Conservation (phyloP, 2,797 vertebrate species). For the Sylvilagus floridanus region DNA sequence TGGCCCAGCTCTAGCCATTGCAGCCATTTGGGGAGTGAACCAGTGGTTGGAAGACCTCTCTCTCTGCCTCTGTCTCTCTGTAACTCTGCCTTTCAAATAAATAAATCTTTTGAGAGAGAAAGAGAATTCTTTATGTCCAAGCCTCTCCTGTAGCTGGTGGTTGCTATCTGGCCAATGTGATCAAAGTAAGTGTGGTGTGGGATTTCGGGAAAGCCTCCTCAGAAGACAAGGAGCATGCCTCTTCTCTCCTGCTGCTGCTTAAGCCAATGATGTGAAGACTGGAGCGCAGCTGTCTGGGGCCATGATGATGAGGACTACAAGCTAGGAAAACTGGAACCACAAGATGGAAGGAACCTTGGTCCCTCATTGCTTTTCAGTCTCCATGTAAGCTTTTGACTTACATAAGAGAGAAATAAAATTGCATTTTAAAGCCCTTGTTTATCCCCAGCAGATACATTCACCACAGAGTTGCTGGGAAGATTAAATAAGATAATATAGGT, state of each 20-base stretch:
- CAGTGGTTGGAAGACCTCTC: no score
- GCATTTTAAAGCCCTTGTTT: not conserved
- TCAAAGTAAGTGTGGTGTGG: not conserved
- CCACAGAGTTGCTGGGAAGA: not conserved
- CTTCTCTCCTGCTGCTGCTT: slow-evolving; percentile 28
- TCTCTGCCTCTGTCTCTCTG: no score
- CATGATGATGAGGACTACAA: not conserved
- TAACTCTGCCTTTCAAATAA: no score
- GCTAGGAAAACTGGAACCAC: not conserved
- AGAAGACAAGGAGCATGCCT: not conserved
- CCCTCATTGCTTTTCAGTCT: not conserved
- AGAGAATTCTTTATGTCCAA: not conserved
- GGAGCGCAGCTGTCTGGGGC: not conserved
- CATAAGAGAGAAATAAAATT: not conserved
- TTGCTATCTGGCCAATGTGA: not conserved
- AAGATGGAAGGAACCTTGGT: not conserved
- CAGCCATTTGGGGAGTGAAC: no score
- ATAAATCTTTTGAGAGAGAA: no score
- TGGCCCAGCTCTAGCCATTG: no score
- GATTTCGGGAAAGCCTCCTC: slow-evolving; percentile 13
- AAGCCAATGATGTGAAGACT: not conserved
- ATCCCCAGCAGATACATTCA: not conserved
- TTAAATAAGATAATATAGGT: slow-evolving; percentile 7
- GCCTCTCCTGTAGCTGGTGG: not conserved
- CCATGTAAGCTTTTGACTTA: not conserved